Conservation (phyloP, 2,113 vertebrate species). For the Poeciliopsis turrubarensis region DNA sequence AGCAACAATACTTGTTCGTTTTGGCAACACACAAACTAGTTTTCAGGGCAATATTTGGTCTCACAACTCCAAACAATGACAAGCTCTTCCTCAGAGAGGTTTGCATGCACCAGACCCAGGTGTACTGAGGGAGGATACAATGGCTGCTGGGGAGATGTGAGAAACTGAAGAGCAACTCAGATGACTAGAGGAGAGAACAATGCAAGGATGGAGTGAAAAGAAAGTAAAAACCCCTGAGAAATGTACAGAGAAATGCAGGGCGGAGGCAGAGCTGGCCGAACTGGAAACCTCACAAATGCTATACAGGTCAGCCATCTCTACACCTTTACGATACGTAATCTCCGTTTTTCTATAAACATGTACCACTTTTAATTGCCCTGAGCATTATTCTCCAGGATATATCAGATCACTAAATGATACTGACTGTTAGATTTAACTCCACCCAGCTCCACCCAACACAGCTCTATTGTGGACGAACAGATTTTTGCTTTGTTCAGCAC, state of each 20-base stretch:
- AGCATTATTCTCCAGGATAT: slow-evolving; percentile 11
- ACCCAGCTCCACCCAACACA: slow-evolving; percentile 3
- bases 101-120: slow-evolving; percentile 11
- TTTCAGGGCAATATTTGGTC: slow-evolving; percentile 4
- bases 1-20: background rate
- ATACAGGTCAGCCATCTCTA: slow-evolving; percentile 18
- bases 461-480: background rate
- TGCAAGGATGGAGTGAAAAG: slow-evolving; percentile 63
- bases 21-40: background rate
- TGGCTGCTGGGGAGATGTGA: slow-evolving; percentile 52
- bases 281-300: slow-evolving; percentile 49
- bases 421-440: slow-evolving; percentile 8
- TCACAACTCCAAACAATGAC: slow-evolving; percentile 9
- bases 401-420: slow-evolving; percentile 45
- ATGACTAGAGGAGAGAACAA: slow-evolving; percentile 65
- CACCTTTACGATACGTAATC: slow-evolving; percentile 2
- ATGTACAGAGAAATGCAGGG: slow-evolving; percentile 66
- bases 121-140: slow-evolving; percentile 59
- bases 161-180: slow-evolving; percentile 42
- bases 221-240: slow-evolving; percentile 81
- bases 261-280: slow-evolving; percentile 41
- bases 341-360: slow-evolving; percentile 18
- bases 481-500: background rate
- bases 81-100: slow-evolving; percentile 20
- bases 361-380: slow-evolving; percentile 21